phyloP scores from a whole-genome alignment of 2,113 vertebrate species.

The Origma solitaria region DNA sequence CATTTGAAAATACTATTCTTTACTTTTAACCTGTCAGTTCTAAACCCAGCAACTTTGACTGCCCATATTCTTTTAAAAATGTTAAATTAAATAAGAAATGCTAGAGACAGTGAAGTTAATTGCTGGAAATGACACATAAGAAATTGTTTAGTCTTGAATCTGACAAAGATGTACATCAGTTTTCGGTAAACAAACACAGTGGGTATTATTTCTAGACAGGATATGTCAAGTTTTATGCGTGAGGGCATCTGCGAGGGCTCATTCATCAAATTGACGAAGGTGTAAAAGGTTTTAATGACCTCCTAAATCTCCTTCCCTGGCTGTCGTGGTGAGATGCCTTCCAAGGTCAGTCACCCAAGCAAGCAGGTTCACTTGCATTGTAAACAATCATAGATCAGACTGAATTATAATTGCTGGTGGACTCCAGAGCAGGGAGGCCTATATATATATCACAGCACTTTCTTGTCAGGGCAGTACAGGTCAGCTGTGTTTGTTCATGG shows the following conservation, averaged over 20 bases:
- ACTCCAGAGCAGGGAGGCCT: not conserved
- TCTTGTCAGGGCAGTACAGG: constrained; percentile 20
- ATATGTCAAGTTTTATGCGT: not conserved
- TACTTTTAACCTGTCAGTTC: not conserved
- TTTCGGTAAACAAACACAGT: constrained; percentile 7
- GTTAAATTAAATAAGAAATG: not conserved
- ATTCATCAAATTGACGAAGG: not conserved
- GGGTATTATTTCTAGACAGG: constrained; percentile 41
- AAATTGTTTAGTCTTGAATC: constrained; percentile 39
- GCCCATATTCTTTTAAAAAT: not conserved
- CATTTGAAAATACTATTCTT: not conserved
- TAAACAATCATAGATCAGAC: constrained; percentile 47
- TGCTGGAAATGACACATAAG: not conserved
- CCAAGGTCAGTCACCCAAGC: constrained; percentile 32
- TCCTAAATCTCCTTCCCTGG: constrained; percentile 27
- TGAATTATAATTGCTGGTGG: not conserved
- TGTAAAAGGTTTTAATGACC: constrained; percentile 50
- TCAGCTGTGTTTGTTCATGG: constrained; percentile 36
- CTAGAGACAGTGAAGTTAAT: not conserved
- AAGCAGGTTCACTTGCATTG: constrained; percentile 30
- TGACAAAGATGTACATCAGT: constrained; percentile 11
- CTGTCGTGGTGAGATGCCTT: not conserved
- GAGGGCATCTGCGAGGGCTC: not conserved
- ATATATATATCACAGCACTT: constrained; percentile 1
- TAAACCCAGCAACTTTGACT: not conserved